These are phyloP conservation scores for Pterostichus niger DNA, from an alignment of 2,888 invertebrate species.

Conservation along the genomic window DNA sequence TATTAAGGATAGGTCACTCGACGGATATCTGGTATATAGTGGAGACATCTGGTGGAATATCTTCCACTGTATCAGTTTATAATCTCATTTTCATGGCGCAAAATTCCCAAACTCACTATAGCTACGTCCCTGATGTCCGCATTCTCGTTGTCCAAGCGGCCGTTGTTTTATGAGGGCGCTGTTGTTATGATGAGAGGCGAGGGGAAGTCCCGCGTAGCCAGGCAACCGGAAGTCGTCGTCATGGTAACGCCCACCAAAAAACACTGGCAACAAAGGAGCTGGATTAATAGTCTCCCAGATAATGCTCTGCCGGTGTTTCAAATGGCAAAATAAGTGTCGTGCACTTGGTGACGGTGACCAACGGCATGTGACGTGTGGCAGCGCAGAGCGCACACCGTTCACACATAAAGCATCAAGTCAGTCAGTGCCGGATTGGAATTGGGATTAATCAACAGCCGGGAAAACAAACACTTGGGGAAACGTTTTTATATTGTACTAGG, in stretches of 20 bases:
- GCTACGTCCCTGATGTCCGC: background rate
- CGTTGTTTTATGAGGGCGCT: slow-evolving; percentile 64
- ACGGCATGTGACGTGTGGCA: slow-evolving; percentile 1
- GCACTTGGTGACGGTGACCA: slow-evolving; percentile 41
- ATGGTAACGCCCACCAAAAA: slow-evolving; percentile 76
- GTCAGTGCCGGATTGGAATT: too few species aligned
- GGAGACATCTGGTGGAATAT: too few species aligned
- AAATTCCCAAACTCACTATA: background rate
- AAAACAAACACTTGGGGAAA: too few species aligned
- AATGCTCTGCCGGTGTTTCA: slow-evolving; percentile 75
- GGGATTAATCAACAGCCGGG: too few species aligned
- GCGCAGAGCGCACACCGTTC: background rate
- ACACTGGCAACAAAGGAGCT: slow-evolving; percentile 76
- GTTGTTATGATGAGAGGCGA: slow-evolving; percentile 70
- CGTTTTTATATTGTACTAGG: too few species aligned
- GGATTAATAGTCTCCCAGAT: slow-evolving; percentile 77
- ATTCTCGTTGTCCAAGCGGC: slow-evolving; percentile 54
- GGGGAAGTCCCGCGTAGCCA: slow-evolving; percentile 73
- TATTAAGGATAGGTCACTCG: too few species aligned
- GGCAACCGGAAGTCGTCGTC: slow-evolving; percentile 76
- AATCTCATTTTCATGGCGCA: too few species aligned
- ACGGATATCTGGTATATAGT: too few species aligned
- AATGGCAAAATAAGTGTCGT: slow-evolving; percentile 75
- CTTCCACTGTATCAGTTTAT: too few species aligned
- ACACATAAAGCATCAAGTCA: too few species aligned